phyloP scores from a whole-genome alignment of 2,797 vertebrate genomes.

The Thripadectes ignobilis region DNA sequence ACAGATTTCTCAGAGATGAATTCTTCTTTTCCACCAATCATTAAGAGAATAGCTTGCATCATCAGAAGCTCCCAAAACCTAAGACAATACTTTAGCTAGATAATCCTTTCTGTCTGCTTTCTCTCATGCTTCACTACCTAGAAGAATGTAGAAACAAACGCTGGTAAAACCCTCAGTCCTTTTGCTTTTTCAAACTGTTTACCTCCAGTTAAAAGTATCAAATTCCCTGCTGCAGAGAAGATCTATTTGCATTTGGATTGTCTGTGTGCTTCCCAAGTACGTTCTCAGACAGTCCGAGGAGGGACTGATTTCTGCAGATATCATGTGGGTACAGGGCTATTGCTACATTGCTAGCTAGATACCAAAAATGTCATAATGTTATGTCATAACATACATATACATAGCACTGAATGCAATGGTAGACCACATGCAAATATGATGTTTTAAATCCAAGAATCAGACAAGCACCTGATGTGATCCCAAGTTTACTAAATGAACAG shows the following conservation, averaged over 20 bases:
- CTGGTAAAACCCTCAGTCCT: not conserved
- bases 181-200: not conserved
- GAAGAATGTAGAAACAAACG: not conserved
- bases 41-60: not conserved
- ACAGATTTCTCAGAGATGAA: not conserved
- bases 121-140: not conserved
- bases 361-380: not conserved
- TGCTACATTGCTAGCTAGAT: not conserved
- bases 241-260: not conserved
- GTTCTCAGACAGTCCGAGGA: not conserved
- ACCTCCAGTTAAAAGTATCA: not conserved
- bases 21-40: not conserved
- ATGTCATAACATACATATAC: not conserved
- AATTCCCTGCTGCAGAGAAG: not conserved
- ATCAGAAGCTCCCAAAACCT: not conserved
- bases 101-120: not conserved
- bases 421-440: not conserved
- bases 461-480: constrained; percentile 72
- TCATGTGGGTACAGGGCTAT: accelerated
- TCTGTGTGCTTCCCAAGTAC: not conserved
- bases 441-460: not conserved
- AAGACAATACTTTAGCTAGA: not conserved
- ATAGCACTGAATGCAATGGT: not conserved
- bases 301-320: not conserved
- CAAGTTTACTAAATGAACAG: constrained; percentile 51